Percentiles rank a stretch among this genome's conserved stretches.
Evolutionary conservation across 2,888 invertebrate genomes (phyloP).

Genomic region (Rhingia campestris): DNA sequence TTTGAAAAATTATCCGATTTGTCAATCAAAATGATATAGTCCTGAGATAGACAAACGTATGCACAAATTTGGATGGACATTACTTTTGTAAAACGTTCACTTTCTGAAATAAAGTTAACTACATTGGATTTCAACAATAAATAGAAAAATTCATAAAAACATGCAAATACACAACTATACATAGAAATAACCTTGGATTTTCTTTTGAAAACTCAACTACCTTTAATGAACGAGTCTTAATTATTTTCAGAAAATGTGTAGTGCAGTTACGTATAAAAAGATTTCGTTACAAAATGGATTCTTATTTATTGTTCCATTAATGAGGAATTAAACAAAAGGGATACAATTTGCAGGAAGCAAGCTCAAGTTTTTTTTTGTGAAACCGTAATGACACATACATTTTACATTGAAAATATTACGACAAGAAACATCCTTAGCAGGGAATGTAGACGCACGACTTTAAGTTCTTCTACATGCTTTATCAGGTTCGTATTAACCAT

Average conservation of each 20-base stretch:
- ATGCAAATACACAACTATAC: too few species aligned
- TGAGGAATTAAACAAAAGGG: conserved; percentile 26
- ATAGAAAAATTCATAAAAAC: too few species aligned
- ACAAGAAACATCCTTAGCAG: conserved; percentile 9
- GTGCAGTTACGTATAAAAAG: neutral
- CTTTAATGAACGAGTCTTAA: neutral
- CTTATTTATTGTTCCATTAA: conserved; percentile 16
- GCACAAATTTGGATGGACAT: too few species aligned
- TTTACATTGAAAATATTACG: conserved; percentile 6
- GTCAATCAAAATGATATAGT: too few species aligned
- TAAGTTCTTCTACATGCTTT: conserved; percentile 1
- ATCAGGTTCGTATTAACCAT: conserved; percentile 4
- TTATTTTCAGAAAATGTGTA: too few species aligned
- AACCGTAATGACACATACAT: neutral
- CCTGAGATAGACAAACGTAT: too few species aligned
- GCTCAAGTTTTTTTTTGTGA: conserved; percentile 1
- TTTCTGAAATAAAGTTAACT: too few species aligned
- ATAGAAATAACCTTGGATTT: too few species aligned
- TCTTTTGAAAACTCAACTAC: neutral
- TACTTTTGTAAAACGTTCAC: too few species aligned
- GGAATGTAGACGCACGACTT: conserved; percentile 10
- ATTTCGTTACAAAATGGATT: neutral
- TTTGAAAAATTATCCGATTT: too few species aligned
- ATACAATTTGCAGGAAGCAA: neutral
- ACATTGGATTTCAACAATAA: too few species aligned